Evolutionary conservation across 2,888 invertebrate species (phyloP).

Genomic region (Polyommatus icarus): DNA sequence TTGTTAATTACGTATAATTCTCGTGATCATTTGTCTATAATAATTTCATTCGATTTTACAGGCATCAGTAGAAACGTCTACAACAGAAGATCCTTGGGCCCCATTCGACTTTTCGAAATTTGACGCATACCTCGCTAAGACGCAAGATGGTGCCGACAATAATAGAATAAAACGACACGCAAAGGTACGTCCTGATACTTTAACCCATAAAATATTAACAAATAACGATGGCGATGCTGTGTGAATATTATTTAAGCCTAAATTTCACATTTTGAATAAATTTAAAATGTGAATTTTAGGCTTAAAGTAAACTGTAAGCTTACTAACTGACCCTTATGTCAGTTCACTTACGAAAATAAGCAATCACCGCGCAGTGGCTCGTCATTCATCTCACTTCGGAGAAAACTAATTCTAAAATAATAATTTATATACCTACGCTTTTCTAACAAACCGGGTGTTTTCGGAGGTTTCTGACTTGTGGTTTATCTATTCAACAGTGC

Average conservation of each 20-base stretch:
- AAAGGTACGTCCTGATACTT: conserved; percentile 52
- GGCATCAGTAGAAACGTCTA: conserved; percentile 31
- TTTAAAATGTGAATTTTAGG: not conserved
- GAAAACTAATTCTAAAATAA: no score
- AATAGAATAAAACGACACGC: conserved; percentile 64
- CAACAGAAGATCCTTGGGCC: conserved; percentile 52
- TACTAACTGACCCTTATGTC: no score
- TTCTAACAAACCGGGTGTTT: no score
- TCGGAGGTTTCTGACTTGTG: no score
- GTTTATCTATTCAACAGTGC: no score
- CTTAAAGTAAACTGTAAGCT: no score
- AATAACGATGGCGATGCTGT: no score
- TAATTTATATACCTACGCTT: no score
- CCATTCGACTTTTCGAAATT: conserved; percentile 64
- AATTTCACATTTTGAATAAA: not conserved
- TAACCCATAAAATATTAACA: not conserved
- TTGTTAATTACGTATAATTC: not conserved
- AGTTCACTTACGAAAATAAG: no score
- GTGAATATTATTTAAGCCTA: not conserved
- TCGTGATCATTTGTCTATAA: not conserved
- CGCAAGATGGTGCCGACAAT: conserved; percentile 51
- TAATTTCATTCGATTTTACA: conserved; percentile 4
- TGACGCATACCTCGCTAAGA: conserved; percentile 51
- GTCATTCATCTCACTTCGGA: no score
- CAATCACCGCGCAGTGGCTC: no score